phyloP scores from a whole-genome alignment of 2,797 vertebrate genomes.

The Clarias pachynema region DNA sequence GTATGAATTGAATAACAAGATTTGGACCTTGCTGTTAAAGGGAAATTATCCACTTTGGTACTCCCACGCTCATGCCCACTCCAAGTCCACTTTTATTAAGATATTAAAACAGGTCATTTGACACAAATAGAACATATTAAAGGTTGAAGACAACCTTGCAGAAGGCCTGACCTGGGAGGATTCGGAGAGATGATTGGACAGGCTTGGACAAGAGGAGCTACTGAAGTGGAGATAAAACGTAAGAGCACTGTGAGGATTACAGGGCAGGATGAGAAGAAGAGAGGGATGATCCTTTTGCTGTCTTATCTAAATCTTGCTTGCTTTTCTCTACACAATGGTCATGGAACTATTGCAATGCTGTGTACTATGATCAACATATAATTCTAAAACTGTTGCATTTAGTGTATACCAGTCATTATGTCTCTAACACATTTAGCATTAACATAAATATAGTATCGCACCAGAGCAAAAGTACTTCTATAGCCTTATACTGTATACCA shows the following conservation, averaged over 20 bases:
- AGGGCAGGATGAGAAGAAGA: slow-evolving; percentile 46
- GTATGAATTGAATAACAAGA: not conserved
- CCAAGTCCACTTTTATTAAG: not conserved
- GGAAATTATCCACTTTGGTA: not conserved
- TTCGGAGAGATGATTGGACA: slow-evolving; percentile 38
- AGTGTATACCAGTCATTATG: not conserved
- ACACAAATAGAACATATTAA: not conserved
- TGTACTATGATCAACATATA: slow-evolving; percentile 30
- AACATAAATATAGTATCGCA: not conserved
- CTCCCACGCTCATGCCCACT: too few species aligned
- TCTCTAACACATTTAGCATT: not conserved
- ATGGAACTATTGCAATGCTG: slow-evolving; percentile 33
- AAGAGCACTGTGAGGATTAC: slow-evolving; percentile 48
- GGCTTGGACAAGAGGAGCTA: slow-evolving; percentile 28
- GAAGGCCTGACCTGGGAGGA: slow-evolving; percentile 42
- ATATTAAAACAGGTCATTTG: not conserved
- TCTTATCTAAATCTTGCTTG: slow-evolving; percentile 13
- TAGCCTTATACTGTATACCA: too few species aligned
- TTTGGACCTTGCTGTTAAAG: not conserved
- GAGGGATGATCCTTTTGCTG: slow-evolving; percentile 44
- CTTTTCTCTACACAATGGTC: slow-evolving; percentile 13
- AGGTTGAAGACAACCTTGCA: slow-evolving; percentile 2
- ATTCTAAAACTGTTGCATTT: not conserved
- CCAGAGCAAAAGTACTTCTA: not conserved
- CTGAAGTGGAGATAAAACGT: slow-evolving; percentile 41